These are phyloP conservation scores for Sterrhoptilus dennistouni DNA, from an alignment of 2,113 vertebrate genomes.

Conservation along the genomic window DNA sequence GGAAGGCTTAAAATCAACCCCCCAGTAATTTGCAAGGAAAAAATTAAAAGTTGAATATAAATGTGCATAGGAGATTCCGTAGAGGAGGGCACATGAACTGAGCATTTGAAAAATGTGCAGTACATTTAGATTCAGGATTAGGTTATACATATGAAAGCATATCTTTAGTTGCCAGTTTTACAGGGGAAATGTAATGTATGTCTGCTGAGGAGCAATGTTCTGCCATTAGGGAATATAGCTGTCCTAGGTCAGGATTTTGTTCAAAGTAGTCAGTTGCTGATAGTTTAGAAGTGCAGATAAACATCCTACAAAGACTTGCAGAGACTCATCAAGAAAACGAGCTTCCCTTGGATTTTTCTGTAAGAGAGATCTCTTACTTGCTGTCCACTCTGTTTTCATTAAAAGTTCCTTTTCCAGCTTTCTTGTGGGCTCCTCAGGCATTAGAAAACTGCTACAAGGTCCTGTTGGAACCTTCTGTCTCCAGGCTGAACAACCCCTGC, in stretches of 20 bases:
- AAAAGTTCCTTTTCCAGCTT: background rate
- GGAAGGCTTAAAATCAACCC: background rate
- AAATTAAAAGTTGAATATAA: background rate
- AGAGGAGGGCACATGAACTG: background rate
- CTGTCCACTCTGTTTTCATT: background rate
- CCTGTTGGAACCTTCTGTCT: background rate
- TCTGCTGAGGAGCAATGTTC: background rate
- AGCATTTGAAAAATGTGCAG: background rate
- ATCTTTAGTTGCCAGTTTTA: background rate
- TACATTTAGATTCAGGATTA: background rate
- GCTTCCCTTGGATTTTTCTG: background rate
- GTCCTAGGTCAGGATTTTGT: background rate
- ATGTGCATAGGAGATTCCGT: fast-evolving
- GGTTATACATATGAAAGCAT: background rate
- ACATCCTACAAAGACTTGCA: background rate
- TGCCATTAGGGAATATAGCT: background rate
- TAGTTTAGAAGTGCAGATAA: background rate
- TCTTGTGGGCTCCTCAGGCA: background rate
- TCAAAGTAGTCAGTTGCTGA: background rate
- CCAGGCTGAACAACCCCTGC: background rate
- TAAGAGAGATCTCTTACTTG: background rate
- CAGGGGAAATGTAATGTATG: background rate
- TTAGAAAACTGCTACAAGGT: background rate
- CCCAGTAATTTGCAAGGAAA: background rate
- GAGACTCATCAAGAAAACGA: background rate